Conservation (phyloP, 1,140 invertebrate genomes). For the Globodera rostochiensis region DNA sequence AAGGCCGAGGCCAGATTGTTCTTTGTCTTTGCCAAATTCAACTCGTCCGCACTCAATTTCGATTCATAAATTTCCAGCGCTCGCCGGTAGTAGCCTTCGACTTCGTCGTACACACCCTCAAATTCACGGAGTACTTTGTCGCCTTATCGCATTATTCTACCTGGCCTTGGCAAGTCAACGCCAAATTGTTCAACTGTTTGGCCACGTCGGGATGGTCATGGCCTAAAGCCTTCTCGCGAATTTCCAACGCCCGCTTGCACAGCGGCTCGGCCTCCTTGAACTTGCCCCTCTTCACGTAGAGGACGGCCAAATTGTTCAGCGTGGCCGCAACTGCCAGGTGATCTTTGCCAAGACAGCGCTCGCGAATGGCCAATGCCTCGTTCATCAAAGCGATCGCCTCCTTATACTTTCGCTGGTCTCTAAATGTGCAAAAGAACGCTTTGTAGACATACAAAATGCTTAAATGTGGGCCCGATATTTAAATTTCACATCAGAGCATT, state of each 20-base stretch:
- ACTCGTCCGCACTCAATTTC: conserved; percentile 93
- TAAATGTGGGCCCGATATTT: too few species aligned
- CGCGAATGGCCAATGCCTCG: too few species aligned
- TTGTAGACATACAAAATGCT: too few species aligned
- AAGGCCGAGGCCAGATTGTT: conserved; percentile 98
- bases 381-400: too few species aligned
- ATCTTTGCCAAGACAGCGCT: too few species aligned
- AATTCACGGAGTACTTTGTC: not conserved
- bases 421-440: too few species aligned
- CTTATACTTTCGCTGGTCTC: too few species aligned
- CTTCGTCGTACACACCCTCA: conserved; percentile 70
- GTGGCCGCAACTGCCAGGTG: too few species aligned
- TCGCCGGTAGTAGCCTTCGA: conserved; percentile 87
- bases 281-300: too few species aligned
- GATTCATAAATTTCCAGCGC: conserved; percentile 98
- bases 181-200: conserved; percentile 98
- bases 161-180: conserved; percentile 92
- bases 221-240: conserved; percentile 94
- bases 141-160: not conserved
- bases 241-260: conserved; percentile 95
- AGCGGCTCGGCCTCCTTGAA: conserved; percentile 95
- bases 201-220: conserved; percentile 98
- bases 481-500: too few species aligned
- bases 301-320: too few species aligned
- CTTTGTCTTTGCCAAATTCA: conserved; percentile 98